Base-by-base conservation (phyloP, 2,888 invertebrate species). In the Atethmia centrago region DNA sequence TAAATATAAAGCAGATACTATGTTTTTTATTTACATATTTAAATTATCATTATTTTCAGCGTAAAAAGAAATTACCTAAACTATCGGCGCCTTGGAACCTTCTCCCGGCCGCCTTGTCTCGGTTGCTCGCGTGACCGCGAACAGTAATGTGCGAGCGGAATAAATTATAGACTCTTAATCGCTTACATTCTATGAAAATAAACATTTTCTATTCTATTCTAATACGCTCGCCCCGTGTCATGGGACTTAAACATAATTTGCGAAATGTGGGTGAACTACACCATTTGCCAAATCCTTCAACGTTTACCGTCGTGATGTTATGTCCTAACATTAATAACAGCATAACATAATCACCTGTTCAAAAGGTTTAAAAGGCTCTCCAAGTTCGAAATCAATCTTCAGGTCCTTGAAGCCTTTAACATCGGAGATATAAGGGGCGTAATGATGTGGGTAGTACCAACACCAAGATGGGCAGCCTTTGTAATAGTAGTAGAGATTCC, bases 381-480 rank as follows among this genome's bases (percentile, higher is more conserved):
- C 98, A 82, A 98, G 92, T 19, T 99, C 98, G 91, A 98, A 99
- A 47, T 97, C 97, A n/a, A 99, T 96, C 87, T 98, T 97, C 83
- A 98, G 94, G 84, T 98, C 95, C 83, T 97, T 96, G 90, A 99
- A 99, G 74, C 98, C 97, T 87, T 97, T 97, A 51, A 99, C 97
- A 92, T 99, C 99, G 5, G 99, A 99, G 85, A 99, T 98, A 92
- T 98, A 99, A 0, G 99, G 99, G 0, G 99, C 98, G 94, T 99
- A 99, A 94, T 99, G 99, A 91, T 99, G 98, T 0, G 99, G 99
- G 94, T 99, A 99, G 94, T 97, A 99, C 99, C 99, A 99, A 47
- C 99, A 98, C 99, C 99, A 99, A 0, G 99, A 99, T 67, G 98
- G 98, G 61, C 99, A 99, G 10, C 99, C 99, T 89, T 98, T 98